These are phyloP conservation scores for Drosophila mauritiana DNA, from an alignment of 1,140 invertebrate genomes.

Conservation along the genomic window DNA sequence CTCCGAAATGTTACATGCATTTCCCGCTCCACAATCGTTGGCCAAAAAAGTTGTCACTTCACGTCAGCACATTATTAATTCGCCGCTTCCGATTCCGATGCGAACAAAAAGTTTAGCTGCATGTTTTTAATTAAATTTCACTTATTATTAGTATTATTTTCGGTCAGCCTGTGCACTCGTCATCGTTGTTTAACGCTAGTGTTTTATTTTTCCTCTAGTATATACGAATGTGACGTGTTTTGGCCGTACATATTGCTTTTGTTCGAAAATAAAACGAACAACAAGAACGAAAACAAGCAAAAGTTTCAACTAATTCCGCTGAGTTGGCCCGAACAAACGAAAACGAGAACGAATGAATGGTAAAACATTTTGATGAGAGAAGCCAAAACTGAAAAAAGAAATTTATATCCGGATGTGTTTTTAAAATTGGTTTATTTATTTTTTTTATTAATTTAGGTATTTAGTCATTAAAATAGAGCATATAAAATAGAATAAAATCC, in stretches of 20 bases:
- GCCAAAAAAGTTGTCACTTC: slow-evolving; percentile 36
- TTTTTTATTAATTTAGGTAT: slow-evolving; percentile 46
- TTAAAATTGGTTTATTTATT: slow-evolving; percentile 44
- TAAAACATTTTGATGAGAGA: slow-evolving; percentile 15
- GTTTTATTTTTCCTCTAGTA: slow-evolving; percentile 20
- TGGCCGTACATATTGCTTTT: slow-evolving; percentile 17
- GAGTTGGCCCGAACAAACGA: slow-evolving; percentile 8
- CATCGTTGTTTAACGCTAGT: slow-evolving; percentile 12
- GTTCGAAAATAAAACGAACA: slow-evolving; percentile 42
- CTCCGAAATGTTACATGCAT: slow-evolving; percentile 4
- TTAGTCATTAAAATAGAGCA: slow-evolving; percentile 66
- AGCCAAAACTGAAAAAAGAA: slow-evolving; percentile 40
- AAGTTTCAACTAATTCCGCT: slow-evolving; percentile 41
- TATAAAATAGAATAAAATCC: slow-evolving; percentile 67
- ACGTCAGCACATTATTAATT: slow-evolving; percentile 38
- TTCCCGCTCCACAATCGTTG: not conserved
- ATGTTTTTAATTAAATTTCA: slow-evolving; percentile 53
- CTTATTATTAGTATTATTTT: slow-evolving; percentile 54
- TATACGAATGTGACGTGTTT: slow-evolving; percentile 59
- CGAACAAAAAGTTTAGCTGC: slow-evolving; percentile 15
- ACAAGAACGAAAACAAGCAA: slow-evolving; percentile 39
- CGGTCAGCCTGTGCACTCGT: slow-evolving; percentile 25
- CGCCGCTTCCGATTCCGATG: slow-evolving; percentile 19
- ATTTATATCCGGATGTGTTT: slow-evolving; percentile 50
- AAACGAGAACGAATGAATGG: slow-evolving; percentile 33